A percentile compares a stretch with the other conserved stretches of the same genome.
phyloP scores from a whole-genome alignment of 2,113 vertebrate genomes.

The Ceuthmochares aereus region DNA sequence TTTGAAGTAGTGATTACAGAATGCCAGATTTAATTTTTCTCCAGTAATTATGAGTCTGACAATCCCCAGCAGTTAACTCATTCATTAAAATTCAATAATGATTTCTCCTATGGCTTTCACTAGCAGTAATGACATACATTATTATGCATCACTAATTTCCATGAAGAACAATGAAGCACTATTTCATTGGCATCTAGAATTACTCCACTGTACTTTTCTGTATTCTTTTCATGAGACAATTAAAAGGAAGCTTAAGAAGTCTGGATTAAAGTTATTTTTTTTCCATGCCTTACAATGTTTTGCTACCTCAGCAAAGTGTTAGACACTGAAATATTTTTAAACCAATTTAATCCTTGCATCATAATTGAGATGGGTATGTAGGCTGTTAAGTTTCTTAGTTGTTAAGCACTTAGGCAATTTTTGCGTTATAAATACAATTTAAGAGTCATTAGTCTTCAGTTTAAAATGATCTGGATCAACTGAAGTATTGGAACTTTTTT shows the following conservation, averaged over 20 bases:
- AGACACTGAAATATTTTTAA: slow-evolving; percentile 1
- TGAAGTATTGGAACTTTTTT: not conserved
- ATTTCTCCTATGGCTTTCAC: slow-evolving; percentile 72
- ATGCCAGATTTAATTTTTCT: slow-evolving; percentile 78
- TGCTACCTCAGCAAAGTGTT: not conserved
- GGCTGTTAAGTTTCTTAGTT: not conserved
- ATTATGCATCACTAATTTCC: slow-evolving; percentile 75
- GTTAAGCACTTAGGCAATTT: not conserved
- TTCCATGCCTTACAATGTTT: not conserved
- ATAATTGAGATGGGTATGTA: not conserved
- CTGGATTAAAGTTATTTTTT: not conserved
- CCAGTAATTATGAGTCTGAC: slow-evolving; percentile 73
- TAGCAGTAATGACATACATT: slow-evolving; percentile 70
- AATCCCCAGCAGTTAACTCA: slow-evolving; percentile 72
- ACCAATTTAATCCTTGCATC: not conserved
- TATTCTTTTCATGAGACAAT: slow-evolving; percentile 7
- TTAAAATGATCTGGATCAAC: not conserved
- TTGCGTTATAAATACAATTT: not conserved
- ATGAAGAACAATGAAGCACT: slow-evolving; percentile 73
- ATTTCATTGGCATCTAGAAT: slow-evolving; percentile 69
- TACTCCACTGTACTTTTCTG: slow-evolving; percentile 20
- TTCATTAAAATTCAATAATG: slow-evolving; percentile 78
- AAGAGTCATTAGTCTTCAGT: not conserved
- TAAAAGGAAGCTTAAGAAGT: not conserved
- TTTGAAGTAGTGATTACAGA: slow-evolving; percentile 75